Evolutionary conservation across 2,113 vertebrate species (phyloP), one percentile per base, ranked within the genome.

Genomic region (Dicentrarchus labrax): DNA sequence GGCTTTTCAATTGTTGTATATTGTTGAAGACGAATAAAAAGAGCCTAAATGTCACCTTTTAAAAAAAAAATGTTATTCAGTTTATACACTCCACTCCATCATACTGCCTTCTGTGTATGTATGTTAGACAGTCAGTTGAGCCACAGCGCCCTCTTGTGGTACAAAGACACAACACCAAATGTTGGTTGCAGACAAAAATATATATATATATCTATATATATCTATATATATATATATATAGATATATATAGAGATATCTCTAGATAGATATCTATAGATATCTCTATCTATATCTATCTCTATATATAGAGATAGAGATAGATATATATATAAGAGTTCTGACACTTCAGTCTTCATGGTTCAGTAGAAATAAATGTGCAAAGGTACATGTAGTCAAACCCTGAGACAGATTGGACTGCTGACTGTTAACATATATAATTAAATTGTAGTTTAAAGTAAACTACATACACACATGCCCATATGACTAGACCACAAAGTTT

Each of bases 1-100:
- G n/a, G 17, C 47, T 84, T 91, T 90, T 45, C 76, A 73, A 87
- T 62, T 79, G 76, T 82, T 90, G 83, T 83, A 77, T 78, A 84
- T 77, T 86, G 85, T 79, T 78, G 11, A 74, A 75, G 38, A 71
- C 72, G 11, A 84, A 88, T 87, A 77, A 89, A 83, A 80, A 51
- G 17, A 54, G 21, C 11, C 24, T 71, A 56, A 76, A 82, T 80
- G 73, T 86, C 57, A 78, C 61, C 24, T 59, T 59, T 57, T 69
- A 57, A n/a, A 19, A 36, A 64, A 57, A n/a, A 19, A 36, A 64
- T 30, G 47, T 76, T 19, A 54, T 72, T 51, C 1, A 39, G 2
- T 53, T 30, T 53, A 4, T 10, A 48, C 10, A 30, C 6, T 60
- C 45, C 2, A 38, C 21, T 60, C 1, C 4, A 6, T 38, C 19